phyloP scores from a whole-genome alignment of 2,888 invertebrate genomes.

The Dinocampus coccinellae region DNA sequence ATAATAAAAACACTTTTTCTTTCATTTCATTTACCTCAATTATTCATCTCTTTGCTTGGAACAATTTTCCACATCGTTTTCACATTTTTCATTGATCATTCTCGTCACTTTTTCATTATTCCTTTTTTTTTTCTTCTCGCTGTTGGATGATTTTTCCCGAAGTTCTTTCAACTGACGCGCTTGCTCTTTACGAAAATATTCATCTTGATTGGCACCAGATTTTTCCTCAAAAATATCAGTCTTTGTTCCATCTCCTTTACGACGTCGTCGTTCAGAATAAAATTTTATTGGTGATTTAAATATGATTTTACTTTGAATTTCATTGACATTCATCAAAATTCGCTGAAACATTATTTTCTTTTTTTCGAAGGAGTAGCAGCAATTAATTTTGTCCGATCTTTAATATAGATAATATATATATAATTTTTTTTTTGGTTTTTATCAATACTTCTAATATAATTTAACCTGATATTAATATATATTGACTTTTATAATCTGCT shows the following conservation, averaged over 20 bases:
- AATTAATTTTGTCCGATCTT: not conserved
- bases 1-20: not conserved
- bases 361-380: too few species aligned
- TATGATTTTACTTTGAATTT: conserved; percentile 9
- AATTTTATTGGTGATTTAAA: conserved; percentile 23
- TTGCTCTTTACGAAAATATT: conserved; percentile 60
- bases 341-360: conserved; percentile 33
- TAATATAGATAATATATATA: not conserved
- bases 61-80: conserved; percentile 15
- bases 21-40: not conserved
- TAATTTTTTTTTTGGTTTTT: not conserved
- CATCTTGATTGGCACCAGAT: conserved; percentile 58
- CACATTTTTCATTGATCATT: conserved; percentile 6
- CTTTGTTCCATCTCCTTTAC: conserved; percentile 59
- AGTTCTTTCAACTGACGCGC: conserved; percentile 55
- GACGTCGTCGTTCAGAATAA: conserved; percentile 55
- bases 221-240: conserved; percentile 60
- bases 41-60: not conserved
- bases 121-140: not conserved
- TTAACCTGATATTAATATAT: not conserved
- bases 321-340: conserved; percentile 15
- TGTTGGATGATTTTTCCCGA: conserved; percentile 31
- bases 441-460: not conserved
- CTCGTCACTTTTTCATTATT: not conserved
- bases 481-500: not conserved